Evolutionary conservation across 1,140 invertebrate genomes (phyloP).

Genomic region (Apis mellifera): Amel_HAv3.1 CM009933.2:7708001-7708500

Average conservation of each 20-base stretch:
- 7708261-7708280: neutral
- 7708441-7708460: constrained; percentile 13
- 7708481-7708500: neutral
- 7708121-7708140: neutral
- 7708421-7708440: neutral
- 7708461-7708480: neutral
- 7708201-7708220: neutral
- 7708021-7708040: neutral
- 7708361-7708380: neutral
- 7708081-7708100: neutral
- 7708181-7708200: neutral
- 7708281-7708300: neutral
- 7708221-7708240: neutral
- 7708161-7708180: neutral
- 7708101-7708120: neutral
- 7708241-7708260: neutral
- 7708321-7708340: neutral
- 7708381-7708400: neutral
- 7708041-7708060: neutral
- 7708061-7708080: neutral
- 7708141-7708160: neutral
- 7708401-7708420: neutral
- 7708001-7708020: neutral
- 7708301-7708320: neutral
- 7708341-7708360: neutral